Conservation (phyloP, 2,113 vertebrate species). For the Pomatorhinus ruficollis region DNA sequence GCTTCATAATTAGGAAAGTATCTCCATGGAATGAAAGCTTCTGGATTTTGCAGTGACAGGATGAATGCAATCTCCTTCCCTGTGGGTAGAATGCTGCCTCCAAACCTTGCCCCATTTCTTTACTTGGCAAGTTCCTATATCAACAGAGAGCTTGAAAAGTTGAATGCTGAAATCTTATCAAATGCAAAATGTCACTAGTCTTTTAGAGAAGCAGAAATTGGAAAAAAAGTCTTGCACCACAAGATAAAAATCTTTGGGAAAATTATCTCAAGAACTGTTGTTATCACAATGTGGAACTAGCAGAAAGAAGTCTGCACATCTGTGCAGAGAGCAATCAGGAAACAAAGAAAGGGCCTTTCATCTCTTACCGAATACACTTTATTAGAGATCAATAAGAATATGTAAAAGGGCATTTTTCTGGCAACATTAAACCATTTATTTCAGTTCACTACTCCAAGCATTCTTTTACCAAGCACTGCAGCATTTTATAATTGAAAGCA, state of each 20-base stretch:
- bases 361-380: neutral
- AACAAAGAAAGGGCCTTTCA: neutral
- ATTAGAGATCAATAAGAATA: neutral
- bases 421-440: neutral
- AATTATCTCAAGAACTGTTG: neutral
- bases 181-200: neutral
- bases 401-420: neutral
- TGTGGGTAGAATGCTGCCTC: neutral
- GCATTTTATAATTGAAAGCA: neutral
- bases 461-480: neutral
- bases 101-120: neutral
- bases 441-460: neutral
- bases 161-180: neutral
- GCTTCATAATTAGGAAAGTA: neutral
- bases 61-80: neutral
- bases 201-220: neutral
- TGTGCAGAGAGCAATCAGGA: neutral
- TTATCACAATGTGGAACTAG: neutral
- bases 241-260: neutral
- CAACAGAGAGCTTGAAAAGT: neutral
- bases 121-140: neutral
- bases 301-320: neutral
- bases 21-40: neutral
- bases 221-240: neutral
- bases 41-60: neutral